Percentiles rank a stretch among this genome's conserved stretches.
phyloP scores from a whole-genome alignment of 2,797 vertebrate genomes.

The Microctenopoma lineatum region DNA sequence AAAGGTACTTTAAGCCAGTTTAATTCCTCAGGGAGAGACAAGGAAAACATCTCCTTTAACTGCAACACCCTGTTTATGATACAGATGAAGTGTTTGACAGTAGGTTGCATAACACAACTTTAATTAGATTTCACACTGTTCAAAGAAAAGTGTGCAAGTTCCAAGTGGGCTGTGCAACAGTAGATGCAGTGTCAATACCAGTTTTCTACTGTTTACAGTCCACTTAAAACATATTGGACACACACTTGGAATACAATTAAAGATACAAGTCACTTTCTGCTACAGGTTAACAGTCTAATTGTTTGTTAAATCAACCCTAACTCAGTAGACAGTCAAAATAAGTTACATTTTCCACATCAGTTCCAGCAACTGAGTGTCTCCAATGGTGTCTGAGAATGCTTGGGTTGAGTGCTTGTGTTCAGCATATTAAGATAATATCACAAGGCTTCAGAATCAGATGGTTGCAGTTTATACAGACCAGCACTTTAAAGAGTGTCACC shows the following conservation, averaged over 20 bases:
- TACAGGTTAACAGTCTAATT: not conserved
- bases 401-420: not conserved
- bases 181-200: constrained; percentile 1
- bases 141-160: constrained; percentile 17
- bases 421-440: not conserved
- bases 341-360: not conserved
- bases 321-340: not conserved
- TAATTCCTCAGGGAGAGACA: constrained; percentile 37
- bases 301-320: not conserved
- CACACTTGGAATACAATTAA: not conserved
- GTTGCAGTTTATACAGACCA: not conserved
- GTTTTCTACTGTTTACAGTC: constrained; percentile 24
- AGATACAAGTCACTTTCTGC: not conserved
- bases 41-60: constrained; percentile 25
- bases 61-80: constrained; percentile 31
- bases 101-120: constrained; percentile 34
- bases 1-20: constrained; percentile 37
- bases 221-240: constrained; percentile 10
- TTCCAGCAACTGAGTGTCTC: not conserved
- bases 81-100: constrained; percentile 34
- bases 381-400: not conserved
- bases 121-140: constrained; percentile 55
- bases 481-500: constrained; percentile 5
- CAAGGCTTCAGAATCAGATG: constrained; percentile 8
- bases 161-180: constrained; percentile 28